Conservation (phyloP, 2,113 vertebrate genomes). For the Salminus brasiliensis region DNA sequence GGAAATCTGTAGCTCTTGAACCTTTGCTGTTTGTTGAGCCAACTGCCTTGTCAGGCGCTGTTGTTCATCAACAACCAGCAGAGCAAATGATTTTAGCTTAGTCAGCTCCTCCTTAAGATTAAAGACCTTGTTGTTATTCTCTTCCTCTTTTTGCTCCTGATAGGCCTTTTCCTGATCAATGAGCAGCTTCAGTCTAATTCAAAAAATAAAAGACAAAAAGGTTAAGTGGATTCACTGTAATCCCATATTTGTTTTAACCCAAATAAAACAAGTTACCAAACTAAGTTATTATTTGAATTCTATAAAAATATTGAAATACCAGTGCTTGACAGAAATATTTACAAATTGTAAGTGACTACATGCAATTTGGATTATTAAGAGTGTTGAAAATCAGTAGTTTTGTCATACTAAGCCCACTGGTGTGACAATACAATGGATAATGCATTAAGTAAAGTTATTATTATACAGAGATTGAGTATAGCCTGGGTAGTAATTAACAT, state of each 20-base stretch:
- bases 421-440: too few species aligned
- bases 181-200: slow-evolving; percentile 88
- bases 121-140: slow-evolving; percentile 81
- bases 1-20: slow-evolving; percentile 82
- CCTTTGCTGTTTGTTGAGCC: slow-evolving; percentile 82
- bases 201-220: slow-evolving; percentile 45
- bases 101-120: slow-evolving; percentile 89
- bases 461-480: too few species aligned
- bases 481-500: too few species aligned
- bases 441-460: too few species aligned
- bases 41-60: slow-evolving; percentile 88
- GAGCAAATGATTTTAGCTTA: slow-evolving; percentile 94
- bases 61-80: slow-evolving; percentile 96
- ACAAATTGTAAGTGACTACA: background rate
- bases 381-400: too few species aligned
- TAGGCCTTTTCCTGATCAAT: slow-evolving; percentile 87
- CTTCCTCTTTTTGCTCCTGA: slow-evolving; percentile 86
- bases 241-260: too few species aligned
- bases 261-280: too few species aligned
- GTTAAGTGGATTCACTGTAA: too few species aligned
- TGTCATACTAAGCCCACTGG: too few species aligned
- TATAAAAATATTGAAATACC: too few species aligned
- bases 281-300: too few species aligned
- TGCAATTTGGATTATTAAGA: too few species aligned
- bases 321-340: background rate